Evolutionary conservation across 2,888 invertebrate species (phyloP), one percentile per base, ranked within the genome.

Genomic region (Drosophila dives): DNA sequence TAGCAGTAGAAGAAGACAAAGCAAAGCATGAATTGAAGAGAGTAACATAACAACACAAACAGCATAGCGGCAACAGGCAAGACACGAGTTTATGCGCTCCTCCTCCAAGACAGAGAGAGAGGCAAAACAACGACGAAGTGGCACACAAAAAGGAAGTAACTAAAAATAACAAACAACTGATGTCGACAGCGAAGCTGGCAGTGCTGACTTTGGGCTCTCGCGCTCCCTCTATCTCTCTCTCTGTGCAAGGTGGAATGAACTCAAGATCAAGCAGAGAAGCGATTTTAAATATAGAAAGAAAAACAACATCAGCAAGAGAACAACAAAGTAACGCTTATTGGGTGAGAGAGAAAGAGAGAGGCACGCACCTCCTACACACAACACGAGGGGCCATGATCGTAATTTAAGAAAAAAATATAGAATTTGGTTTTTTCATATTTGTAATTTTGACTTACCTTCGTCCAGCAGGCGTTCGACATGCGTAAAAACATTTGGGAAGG

Each of bases 401-500:
- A 29, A 38, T 29, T n/a, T 12, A 7, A 38, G 12, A 3, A 26
- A 11, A 23, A 6, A 11, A 5, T 7, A 15, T 23, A 0, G 10
- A n/a, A 10, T 4, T 45, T 29, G 29, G 6, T 4, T 45, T 45
- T 23, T 45, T 23, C 23, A 8, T 23, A 45, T 23, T 34, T 34
- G 3, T 17, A 32, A 2, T 49, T 49, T 50, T 4, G 20, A 77
- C 91, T 90, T 96, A 99, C 99, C 99, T 97, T 99, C 99, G 94
- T 99, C 99, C 93, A 99, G 95, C 92, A 99, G 96, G 94, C 99
- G 96, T 94, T 99, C 99, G 94, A 99, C 96, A 95, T 99, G 99
- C 94, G 98, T 96, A 95, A 99, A 99, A 94, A 99, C 98, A 95
- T 99, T 99, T 91, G 99, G 99, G 95, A 99, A 99, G 93, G 99